Evolutionary conservation across 1,140 invertebrate genomes (phyloP).

Genomic region (Heliconius himera): DNA sequence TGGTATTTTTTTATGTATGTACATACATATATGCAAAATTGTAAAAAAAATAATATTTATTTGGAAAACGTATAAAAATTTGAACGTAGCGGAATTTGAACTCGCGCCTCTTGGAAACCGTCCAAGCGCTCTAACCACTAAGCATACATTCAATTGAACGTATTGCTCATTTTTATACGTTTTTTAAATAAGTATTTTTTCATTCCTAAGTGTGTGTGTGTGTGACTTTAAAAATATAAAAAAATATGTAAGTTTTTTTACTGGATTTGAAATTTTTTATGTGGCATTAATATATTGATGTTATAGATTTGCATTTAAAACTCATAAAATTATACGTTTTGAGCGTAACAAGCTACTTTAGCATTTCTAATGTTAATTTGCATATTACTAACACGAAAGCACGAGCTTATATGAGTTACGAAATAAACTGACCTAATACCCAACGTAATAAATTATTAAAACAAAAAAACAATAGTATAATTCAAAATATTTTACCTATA

Average conservation of each 20-base stretch:
- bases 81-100: too few relatives aligned
- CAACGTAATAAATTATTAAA: background rate
- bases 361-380: background rate
- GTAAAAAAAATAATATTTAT: background rate
- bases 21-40: background rate
- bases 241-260: background rate
- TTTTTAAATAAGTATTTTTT: too few relatives aligned
- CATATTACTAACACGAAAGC: conserved; percentile 6
- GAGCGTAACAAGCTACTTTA: background rate
- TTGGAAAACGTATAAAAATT: too few relatives aligned
- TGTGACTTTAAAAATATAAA: background rate
- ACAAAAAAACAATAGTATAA: background rate
- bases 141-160: too few relatives aligned
- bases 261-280: too few relatives aligned
- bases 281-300: background rate
- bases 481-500: too few relatives aligned
- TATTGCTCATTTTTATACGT: too few relatives aligned
- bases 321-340: conserved; percentile 5
- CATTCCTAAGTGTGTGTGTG: too few relatives aligned
- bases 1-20: too few relatives aligned
- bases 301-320: background rate
- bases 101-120: too few relatives aligned
- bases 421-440: background rate
- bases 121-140: too few relatives aligned
- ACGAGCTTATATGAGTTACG: background rate